Percentiles rank a stretch among this genome's conserved stretches.
Evolutionary conservation across 2,113 vertebrate genomes (phyloP).

Genomic region (Saguinus imperator): DNA sequence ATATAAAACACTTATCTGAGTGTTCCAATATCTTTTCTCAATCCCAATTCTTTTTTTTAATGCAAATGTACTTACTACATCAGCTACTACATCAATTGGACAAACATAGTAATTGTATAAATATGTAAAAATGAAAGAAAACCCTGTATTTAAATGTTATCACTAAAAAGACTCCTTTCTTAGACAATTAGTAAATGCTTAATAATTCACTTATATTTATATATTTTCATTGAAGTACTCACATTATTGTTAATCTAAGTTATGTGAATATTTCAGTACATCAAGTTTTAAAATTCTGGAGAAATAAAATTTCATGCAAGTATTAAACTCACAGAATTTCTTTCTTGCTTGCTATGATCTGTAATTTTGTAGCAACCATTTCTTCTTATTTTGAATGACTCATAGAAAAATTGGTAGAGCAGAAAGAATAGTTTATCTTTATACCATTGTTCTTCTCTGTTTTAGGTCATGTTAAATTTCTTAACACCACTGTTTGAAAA

Average conservation of each 20-base stretch:
- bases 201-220: not conserved
- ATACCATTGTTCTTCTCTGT: not conserved
- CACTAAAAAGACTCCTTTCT: not conserved
- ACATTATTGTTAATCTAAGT: not conserved
- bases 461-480: constrained; percentile 51
- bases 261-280: not conserved
- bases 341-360: not conserved
- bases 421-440: not conserved
- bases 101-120: not conserved
- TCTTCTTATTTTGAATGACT: constrained; percentile 15
- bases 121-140: not conserved
- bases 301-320: not conserved
- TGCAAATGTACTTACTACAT: not conserved
- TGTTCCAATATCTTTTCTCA: not conserved
- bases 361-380: not conserved
- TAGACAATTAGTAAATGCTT: not conserved
- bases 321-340: not conserved
- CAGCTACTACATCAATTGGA: not conserved
- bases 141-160: not conserved
- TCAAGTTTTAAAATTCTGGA: not conserved
- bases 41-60: not conserved
- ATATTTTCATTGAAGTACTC: not conserved
- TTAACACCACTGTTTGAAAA: constrained; percentile 39
- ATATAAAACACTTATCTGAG: not conserved
- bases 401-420: not conserved